Conservation (phyloP, 2,888 invertebrate genomes). For the Cheiracanthium punctorium region DNA sequence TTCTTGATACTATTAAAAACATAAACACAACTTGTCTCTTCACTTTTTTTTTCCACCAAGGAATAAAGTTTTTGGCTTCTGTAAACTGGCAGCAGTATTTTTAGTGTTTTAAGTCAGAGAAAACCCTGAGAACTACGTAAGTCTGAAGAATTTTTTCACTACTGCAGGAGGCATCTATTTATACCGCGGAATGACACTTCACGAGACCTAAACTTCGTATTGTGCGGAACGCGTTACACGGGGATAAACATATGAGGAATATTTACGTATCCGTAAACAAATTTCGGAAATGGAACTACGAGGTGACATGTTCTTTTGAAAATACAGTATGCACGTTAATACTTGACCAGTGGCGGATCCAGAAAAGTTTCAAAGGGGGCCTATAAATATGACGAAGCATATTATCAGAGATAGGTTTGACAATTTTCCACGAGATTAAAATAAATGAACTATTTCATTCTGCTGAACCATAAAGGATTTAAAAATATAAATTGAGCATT, state of each 20-base stretch:
- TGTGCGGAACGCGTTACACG: slow-evolving; percentile 12
- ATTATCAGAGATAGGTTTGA: too few relatives aligned
- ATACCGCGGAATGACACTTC: slow-evolving; percentile 45
- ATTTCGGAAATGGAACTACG: not conserved
- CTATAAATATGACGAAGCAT: too few relatives aligned
- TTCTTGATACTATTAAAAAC: not conserved
- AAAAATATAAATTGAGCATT: too few relatives aligned
- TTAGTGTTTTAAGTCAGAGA: slow-evolving; percentile 40
- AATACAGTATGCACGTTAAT: too few relatives aligned
- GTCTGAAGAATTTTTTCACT: slow-evolving; percentile 31
- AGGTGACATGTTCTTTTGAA: too few relatives aligned
- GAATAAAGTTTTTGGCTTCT: slow-evolving; percentile 51
- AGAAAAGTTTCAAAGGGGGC: too few relatives aligned
- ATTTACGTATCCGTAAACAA: not conserved
- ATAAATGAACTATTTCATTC: too few relatives aligned
- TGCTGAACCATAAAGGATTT: too few relatives aligned
- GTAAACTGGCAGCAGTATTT: slow-evolving; percentile 46
- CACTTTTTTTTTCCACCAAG: not conserved
- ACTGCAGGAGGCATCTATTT: slow-evolving; percentile 60
- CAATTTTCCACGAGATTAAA: too few relatives aligned
- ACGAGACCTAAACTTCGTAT: slow-evolving; percentile 42
- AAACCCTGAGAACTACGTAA: slow-evolving; percentile 31
- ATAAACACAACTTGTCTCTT: not conserved
- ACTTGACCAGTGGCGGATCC: too few relatives aligned
- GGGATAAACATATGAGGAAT: not conserved